These are phyloP conservation scores for Physeter macrocephalus DNA, from an alignment of 2,113 vertebrate genomes.

Conservation along the genomic window DNA sequence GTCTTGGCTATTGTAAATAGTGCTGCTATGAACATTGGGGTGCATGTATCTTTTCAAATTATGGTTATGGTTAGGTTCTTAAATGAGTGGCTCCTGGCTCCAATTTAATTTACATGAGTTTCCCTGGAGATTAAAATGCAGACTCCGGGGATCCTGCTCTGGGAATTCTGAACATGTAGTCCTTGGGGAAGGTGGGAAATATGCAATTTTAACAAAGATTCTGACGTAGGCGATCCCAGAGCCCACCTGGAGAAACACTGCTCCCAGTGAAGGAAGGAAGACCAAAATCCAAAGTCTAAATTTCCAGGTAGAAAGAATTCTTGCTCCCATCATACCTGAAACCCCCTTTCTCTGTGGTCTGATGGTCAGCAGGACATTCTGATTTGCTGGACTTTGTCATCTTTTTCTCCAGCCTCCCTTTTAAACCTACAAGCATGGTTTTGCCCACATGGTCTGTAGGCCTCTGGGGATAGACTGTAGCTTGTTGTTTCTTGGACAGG, in stretches of 20 bases:
- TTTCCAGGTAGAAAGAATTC: neutral
- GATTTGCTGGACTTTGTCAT: neutral
- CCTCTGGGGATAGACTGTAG: neutral
- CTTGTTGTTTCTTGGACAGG: neutral
- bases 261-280: neutral
- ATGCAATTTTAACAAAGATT: neutral
- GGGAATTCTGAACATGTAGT: neutral
- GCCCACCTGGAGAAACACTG: neutral
- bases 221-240: neutral
- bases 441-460: neutral
- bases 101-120: neutral
- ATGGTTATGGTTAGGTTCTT: neutral
- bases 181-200: neutral
- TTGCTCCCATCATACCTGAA: neutral
- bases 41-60: neutral
- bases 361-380: neutral
- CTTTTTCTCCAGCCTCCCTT: neutral
- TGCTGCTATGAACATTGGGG: neutral
- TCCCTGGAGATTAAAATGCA: constrained; percentile 2
- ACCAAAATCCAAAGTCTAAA: neutral
- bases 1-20: neutral
- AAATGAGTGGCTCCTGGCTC: neutral
- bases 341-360: neutral
- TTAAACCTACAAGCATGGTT: neutral
- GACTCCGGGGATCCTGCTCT: neutral